phyloP scores from a whole-genome alignment of 2,113 vertebrate genomes.

The Murina feae region DNA sequence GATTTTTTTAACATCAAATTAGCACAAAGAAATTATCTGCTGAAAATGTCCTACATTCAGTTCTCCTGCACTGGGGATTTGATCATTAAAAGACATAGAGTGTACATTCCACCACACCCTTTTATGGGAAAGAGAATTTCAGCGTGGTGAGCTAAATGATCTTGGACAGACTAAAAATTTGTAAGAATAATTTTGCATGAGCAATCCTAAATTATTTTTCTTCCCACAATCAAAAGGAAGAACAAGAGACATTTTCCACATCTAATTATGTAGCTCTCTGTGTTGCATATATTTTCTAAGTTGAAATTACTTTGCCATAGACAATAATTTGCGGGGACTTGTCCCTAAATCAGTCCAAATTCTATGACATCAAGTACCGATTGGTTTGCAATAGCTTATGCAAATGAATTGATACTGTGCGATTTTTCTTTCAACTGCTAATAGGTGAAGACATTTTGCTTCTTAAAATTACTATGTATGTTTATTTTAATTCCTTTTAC shows the following conservation, averaged over 20 bases:
- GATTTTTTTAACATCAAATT: not conserved
- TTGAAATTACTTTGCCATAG: not conserved
- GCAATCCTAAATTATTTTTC: not conserved
- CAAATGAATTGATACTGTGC: not conserved
- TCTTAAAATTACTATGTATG: not conserved
- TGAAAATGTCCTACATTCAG: not conserved
- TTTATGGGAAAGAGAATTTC: not conserved
- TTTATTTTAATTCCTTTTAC: not conserved
- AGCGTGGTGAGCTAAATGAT: not conserved
- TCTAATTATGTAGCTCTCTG: not conserved
- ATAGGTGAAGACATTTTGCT: not conserved
- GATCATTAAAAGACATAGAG: not conserved
- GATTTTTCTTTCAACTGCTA: not conserved
- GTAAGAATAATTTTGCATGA: not conserved
- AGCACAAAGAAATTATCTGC: not conserved
- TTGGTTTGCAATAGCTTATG: not conserved
- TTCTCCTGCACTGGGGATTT: not conserved
- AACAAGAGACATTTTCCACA: not conserved
- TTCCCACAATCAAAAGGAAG: not conserved
- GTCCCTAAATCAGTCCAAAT: not conserved
- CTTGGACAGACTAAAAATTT: not conserved
- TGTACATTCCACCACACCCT: accelerated
- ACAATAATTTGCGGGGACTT: not conserved
- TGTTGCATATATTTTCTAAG: not conserved
- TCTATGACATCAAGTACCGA: not conserved